A percentile compares a stretch with the other conserved stretches of the same genome.
Conservation (phyloP, 30 jellyfish, hydroid and myxozoan genomes). For the Aurelia sp. region DNA sequence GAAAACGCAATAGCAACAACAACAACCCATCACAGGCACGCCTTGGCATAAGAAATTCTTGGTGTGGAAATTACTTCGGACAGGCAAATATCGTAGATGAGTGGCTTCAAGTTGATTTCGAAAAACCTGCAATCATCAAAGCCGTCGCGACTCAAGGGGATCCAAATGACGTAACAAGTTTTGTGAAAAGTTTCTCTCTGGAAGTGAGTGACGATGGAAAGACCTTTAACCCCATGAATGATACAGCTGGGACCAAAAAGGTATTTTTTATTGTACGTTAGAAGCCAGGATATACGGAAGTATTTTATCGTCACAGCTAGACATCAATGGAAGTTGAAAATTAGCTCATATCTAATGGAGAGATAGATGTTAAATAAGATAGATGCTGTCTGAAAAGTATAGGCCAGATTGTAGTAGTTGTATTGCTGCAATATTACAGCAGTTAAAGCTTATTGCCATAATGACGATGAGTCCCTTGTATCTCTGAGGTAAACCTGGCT, state of each 20-base stretch:
- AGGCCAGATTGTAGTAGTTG: too few relatives aligned
- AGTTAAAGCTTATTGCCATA: too few relatives aligned
- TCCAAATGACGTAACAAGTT: constrained; percentile 3
- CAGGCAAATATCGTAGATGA: constrained; percentile 4
- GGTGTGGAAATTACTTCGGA: constrained; percentile 36
- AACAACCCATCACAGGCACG: constrained; percentile 33
- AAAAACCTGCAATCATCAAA: constrained; percentile 5
- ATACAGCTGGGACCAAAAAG: constrained; percentile 11
- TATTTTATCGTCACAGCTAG: too few relatives aligned
- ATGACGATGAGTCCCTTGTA: too few relatives aligned
- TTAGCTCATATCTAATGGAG: too few relatives aligned
- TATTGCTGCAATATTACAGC: too few relatives aligned
- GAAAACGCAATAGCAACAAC: not conserved
- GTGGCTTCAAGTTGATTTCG: constrained; percentile 36
- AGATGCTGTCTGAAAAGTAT: too few relatives aligned
- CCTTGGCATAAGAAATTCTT: constrained; percentile 27
- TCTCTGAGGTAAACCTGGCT: too few relatives aligned
- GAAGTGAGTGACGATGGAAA: constrained; percentile 10
- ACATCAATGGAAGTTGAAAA: too few relatives aligned
- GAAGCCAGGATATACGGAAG: too few relatives aligned
- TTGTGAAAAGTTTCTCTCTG: constrained; percentile 16
- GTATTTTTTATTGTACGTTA: too few relatives aligned
- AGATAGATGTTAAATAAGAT: too few relatives aligned
- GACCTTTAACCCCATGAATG: constrained; percentile 1
- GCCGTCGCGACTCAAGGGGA: constrained; percentile 50